These are phyloP conservation scores for Ascaphus truei DNA, from an alignment of 2,113 vertebrate species.

Conservation along the genomic window DNA sequence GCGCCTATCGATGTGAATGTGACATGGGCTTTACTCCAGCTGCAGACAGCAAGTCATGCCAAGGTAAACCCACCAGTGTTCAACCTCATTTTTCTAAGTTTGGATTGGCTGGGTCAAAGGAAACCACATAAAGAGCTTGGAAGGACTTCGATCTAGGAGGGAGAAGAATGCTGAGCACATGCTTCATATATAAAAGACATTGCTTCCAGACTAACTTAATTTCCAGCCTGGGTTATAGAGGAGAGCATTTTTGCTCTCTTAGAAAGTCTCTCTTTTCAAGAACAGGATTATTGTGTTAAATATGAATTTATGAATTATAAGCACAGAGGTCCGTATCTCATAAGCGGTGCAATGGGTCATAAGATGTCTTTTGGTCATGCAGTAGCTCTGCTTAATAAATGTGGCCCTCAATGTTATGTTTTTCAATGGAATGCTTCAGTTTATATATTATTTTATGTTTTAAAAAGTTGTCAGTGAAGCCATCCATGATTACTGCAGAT, in stretches of 20 bases:
- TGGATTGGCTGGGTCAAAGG: slow-evolving; percentile 28
- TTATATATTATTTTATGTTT: too few relatives aligned
- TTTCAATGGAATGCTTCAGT: too few relatives aligned
- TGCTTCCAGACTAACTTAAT: slow-evolving; percentile 42
- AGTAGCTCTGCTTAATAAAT: too few relatives aligned
- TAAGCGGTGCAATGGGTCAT: too few relatives aligned
- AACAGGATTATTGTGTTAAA: too few relatives aligned
- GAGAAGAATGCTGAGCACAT: slow-evolving; percentile 38
- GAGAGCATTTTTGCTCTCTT: slow-evolving; percentile 27
- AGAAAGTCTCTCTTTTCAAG: too few relatives aligned
- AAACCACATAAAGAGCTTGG: slow-evolving; percentile 40
- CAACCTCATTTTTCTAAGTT: slow-evolving; percentile 17
- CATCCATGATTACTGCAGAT: too few relatives aligned
- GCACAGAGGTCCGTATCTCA: too few relatives aligned
- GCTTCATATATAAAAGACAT: slow-evolving; percentile 35
- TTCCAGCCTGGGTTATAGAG: slow-evolving; percentile 15
- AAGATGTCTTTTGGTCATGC: too few relatives aligned
- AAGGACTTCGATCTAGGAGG: slow-evolving; percentile 39
- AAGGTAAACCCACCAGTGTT: slow-evolving; percentile 58
- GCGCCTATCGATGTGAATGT: slow-evolving; percentile 74
- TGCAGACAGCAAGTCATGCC: slow-evolving; percentile 66
- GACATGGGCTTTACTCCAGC: slow-evolving; percentile 78
- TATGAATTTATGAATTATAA: too few relatives aligned
- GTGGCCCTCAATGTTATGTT: too few relatives aligned
- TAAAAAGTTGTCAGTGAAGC: too few relatives aligned